A percentile compares a stretch with the other conserved stretches of the same genome.
Evolutionary conservation across 1,140 invertebrate species (phyloP).

Genomic region (Drosophila baimaii): DNA sequence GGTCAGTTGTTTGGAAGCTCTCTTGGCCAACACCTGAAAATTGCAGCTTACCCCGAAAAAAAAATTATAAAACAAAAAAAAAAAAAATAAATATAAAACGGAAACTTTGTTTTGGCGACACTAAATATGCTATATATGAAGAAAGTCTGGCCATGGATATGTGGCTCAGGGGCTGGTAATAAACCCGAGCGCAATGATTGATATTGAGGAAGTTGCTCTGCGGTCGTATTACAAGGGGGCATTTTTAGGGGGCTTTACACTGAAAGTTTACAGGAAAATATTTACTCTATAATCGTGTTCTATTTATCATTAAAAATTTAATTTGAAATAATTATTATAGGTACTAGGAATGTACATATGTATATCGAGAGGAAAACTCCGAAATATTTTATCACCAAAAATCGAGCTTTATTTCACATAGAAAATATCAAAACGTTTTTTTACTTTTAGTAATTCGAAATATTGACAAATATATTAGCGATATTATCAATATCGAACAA

Average conservation of each 20-base stretch:
- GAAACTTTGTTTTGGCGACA: conserved; percentile 54
- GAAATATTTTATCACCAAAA: too few species aligned
- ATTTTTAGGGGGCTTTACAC: conserved; percentile 32
- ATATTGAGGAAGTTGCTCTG: conserved; percentile 78
- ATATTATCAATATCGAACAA: too few species aligned
- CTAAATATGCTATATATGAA: conserved; percentile 72
- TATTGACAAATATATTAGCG: too few species aligned
- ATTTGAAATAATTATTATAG: too few species aligned
- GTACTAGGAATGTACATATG: too few species aligned
- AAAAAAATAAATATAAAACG: conserved; percentile 46
- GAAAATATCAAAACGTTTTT: too few species aligned
- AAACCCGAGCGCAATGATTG: conserved; percentile 74
- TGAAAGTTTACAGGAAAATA: conserved; percentile 9
- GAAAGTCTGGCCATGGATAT: conserved; percentile 54
- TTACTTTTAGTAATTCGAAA: too few species aligned
- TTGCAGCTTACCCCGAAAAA: conserved; percentile 55
- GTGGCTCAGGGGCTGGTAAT: conserved; percentile 62
- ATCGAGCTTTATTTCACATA: too few species aligned
- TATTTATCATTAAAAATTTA: too few species aligned
- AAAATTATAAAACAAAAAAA: conserved; percentile 16
- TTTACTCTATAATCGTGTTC: too few species aligned
- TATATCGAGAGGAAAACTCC: too few species aligned
- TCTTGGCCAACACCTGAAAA: conserved; percentile 74
- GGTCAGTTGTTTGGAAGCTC: conserved; percentile 36
- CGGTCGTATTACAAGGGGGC: conserved; percentile 56